Evolutionary conservation across 1,140 invertebrate genomes (phyloP).

Genomic region (Penaeus japonicus): DNA sequence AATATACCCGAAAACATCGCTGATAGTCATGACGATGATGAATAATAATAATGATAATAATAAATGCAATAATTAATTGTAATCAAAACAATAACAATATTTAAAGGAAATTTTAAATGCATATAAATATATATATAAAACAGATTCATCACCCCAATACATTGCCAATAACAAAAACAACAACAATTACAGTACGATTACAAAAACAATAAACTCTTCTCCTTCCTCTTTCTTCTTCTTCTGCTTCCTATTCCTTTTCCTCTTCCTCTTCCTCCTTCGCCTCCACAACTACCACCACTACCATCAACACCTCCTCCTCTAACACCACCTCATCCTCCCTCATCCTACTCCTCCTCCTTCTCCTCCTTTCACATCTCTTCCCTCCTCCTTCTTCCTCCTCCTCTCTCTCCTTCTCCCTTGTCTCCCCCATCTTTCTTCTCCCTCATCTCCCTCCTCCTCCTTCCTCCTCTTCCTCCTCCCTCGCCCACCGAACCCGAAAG

Average conservation of each 20-base stretch:
- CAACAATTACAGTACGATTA: too few species aligned
- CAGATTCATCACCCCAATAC: too few species aligned
- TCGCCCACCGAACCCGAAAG: background rate
- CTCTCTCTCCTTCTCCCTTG: too few species aligned
- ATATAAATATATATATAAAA: too few species aligned
- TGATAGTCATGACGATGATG: background rate
- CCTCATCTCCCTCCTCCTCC: background rate
- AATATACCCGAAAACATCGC: background rate
- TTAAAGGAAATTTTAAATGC: too few species aligned
- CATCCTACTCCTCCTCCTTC: background rate
- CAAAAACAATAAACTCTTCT: too few species aligned
- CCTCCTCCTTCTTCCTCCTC: background rate
- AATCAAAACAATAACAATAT: too few species aligned
- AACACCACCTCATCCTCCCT: too few species aligned
- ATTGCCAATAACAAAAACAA: too few species aligned
- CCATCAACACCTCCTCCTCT: too few species aligned
- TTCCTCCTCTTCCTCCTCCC: background rate
- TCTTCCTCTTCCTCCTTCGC: background rate
- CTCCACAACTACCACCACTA: background rate
- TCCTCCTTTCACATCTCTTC: background rate
- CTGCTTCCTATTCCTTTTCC: background rate
- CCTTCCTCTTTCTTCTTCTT: too few species aligned
- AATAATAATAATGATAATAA: background rate
- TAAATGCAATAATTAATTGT: too few species aligned
- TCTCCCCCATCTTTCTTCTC: background rate